Conservation (phyloP, 2,797 vertebrate species). For the Synanceia verrucosa region DNA sequence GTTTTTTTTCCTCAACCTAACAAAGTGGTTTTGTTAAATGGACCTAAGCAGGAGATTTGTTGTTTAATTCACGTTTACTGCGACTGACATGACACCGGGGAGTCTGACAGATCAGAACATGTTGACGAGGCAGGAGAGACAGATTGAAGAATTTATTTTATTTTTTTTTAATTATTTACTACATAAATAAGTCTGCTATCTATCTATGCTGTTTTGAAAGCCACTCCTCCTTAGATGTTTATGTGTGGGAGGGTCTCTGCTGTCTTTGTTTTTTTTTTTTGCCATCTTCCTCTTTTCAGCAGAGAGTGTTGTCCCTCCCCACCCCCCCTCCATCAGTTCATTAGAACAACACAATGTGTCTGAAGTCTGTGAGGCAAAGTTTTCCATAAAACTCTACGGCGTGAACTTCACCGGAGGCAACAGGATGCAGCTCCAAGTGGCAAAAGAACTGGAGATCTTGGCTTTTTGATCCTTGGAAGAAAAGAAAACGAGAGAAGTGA, state of each 20-base stretch:
- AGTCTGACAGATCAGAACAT: too few relatives aligned
- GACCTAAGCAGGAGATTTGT: too few relatives aligned
- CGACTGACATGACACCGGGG: too few relatives aligned
- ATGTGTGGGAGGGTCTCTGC: not conserved
- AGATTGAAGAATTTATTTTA: not conserved
- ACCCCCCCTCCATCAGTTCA: slow-evolving; percentile 39
- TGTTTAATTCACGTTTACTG: too few relatives aligned
- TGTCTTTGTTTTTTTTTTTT: not conserved
- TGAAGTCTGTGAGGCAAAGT: slow-evolving; percentile 48
- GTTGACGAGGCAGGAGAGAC: not conserved
- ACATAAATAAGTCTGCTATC: not conserved
- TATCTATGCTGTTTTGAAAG: not conserved
- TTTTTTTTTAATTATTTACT: too few relatives aligned
- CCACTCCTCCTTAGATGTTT: not conserved
- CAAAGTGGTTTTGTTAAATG: too few relatives aligned
- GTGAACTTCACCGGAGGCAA: slow-evolving; percentile 55
- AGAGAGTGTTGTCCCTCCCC: not conserved
- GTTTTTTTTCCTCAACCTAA: too few relatives aligned
- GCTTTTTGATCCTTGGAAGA: slow-evolving; percentile 22
- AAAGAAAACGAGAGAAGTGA: slow-evolving; percentile 1
- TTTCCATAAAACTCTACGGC: slow-evolving; percentile 58
- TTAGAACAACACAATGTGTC: slow-evolving; percentile 52
- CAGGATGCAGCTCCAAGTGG: slow-evolving; percentile 46
- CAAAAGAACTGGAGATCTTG: slow-evolving; percentile 3
- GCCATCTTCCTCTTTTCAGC: slow-evolving; percentile 12